These are phyloP conservation scores for Rhombomys opimus DNA, from an alignment of 2,113 vertebrate species.

Conservation along the genomic window DNA sequence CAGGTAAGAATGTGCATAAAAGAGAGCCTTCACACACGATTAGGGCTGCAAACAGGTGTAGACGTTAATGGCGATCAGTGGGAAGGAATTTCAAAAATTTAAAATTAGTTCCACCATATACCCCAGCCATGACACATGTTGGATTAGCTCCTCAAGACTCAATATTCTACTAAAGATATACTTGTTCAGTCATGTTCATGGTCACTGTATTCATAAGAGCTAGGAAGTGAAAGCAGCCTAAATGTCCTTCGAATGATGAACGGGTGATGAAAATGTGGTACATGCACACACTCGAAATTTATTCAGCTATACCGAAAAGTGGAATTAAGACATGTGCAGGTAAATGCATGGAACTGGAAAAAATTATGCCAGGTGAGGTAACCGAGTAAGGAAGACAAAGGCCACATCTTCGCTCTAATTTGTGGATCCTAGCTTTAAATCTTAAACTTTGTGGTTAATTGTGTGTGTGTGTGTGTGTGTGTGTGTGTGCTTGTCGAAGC, in stretches of 20 bases:
- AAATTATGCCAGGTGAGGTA: background rate
- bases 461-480: too few species aligned
- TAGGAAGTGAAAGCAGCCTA: background rate
- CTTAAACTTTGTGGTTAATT: background rate
- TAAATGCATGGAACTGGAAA: background rate
- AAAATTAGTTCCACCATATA: background rate
- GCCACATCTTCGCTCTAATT: accelerated
- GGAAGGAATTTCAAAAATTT: background rate
- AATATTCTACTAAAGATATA: background rate
- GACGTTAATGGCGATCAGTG: background rate
- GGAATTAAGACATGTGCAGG: background rate
- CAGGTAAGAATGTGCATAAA: background rate
- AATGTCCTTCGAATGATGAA: background rate
- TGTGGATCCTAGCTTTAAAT: background rate
- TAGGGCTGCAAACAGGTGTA: background rate
- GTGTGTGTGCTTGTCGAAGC: background rate
- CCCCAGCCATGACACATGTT: background rate
- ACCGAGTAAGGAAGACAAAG: background rate
- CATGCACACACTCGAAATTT: background rate
- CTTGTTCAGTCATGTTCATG: background rate
- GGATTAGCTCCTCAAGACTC: background rate
- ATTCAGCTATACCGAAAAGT: background rate
- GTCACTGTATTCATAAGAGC: background rate
- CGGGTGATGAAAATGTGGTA: background rate
- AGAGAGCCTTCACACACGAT: background rate